Evolutionary conservation across 2,113 vertebrate genomes (phyloP), one percentile per base, ranked within the genome.

Genomic region (Engraulis encrasicolus): DNA sequence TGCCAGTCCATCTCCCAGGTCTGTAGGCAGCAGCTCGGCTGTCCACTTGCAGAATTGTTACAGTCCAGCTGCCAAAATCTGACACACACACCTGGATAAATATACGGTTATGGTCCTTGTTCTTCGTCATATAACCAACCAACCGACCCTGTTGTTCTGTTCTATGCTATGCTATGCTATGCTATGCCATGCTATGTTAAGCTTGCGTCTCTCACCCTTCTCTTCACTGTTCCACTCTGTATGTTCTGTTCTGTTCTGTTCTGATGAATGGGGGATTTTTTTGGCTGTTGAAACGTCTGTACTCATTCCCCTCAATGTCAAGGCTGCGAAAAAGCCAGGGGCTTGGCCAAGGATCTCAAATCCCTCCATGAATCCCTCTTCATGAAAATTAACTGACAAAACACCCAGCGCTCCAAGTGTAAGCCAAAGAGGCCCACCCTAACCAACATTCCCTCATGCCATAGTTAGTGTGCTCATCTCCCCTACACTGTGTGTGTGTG

Each of bases 41-140:
- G 83, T 88, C 91, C 91, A 89, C 88, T 93, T 89, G 88, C 87
- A 93, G 89, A 93, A 90, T 90, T 92, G 91, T 91, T 91, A 85
- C 82, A 88, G 83, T 89, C 91, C 91, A 91, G 91, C 92, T 91
- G 93, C 92, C 93, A 91, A 86, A 86, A 90, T 91, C 40, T 87
- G 88, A 87, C 89, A 88, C 91, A 88, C 91, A 92, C 94, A 95
- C 94, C 94, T 95, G 94, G 92, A 87, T 94, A 94, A 95, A 95
- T 93, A 95, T 79, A 85, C 88, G 81, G 34, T 17, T 23, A 66
- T 23, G 31, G 31, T 17, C 66, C n/a, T 36, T 36, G 66, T 74
- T 74, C 66, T 17, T 5, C 66, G 12, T 27, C 66, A 80, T 45
- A 45, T 9, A 45, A 45, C 40, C 40, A 9, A 45, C 78, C 40